phyloP scores from a whole-genome alignment of 2,113 vertebrate species.

The Eidolon helvum region DNA sequence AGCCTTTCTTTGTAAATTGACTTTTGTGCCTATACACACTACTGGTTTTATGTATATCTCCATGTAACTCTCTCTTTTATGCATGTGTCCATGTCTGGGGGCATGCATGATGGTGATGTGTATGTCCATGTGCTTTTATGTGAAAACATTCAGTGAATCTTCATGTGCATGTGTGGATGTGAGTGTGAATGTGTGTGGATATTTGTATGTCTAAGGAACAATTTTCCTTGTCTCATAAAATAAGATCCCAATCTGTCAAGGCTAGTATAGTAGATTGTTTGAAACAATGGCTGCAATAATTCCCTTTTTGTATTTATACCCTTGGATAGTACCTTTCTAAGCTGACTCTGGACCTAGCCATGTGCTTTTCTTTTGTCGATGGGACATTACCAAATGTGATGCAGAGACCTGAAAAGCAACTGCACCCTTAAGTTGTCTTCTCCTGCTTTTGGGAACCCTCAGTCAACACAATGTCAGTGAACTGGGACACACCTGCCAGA shows the following conservation, averaged over 20 bases:
- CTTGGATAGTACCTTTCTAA: not conserved
- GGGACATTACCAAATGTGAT: not conserved
- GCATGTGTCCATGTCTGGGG: not conserved
- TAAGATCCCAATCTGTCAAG: not conserved
- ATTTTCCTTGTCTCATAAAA: not conserved
- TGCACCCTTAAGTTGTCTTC: not conserved
- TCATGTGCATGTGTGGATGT: not conserved
- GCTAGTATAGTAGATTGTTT: not conserved
- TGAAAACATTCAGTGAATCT: not conserved
- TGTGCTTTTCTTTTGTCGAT: constrained; percentile 23
- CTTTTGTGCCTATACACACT: not conserved
- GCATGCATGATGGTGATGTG: not conserved
- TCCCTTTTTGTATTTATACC: not conserved
- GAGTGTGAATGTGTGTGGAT: not conserved
- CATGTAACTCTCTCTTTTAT: not conserved
- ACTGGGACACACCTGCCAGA: not conserved
- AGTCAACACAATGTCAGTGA: not conserved
- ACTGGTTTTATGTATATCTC: not conserved
- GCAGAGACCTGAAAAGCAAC: not conserved
- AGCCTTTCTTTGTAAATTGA: constrained; percentile 41
- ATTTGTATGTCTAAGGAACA: not conserved
- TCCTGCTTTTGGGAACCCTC: not conserved
- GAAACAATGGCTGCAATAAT: not conserved
- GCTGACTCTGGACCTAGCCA: not conserved
- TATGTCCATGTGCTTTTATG: not conserved